These are phyloP conservation scores for Gnathonemus echidnorhynchus DNA, from an alignment of 2,113 vertebrate genomes.

Conservation along the genomic window DNA sequence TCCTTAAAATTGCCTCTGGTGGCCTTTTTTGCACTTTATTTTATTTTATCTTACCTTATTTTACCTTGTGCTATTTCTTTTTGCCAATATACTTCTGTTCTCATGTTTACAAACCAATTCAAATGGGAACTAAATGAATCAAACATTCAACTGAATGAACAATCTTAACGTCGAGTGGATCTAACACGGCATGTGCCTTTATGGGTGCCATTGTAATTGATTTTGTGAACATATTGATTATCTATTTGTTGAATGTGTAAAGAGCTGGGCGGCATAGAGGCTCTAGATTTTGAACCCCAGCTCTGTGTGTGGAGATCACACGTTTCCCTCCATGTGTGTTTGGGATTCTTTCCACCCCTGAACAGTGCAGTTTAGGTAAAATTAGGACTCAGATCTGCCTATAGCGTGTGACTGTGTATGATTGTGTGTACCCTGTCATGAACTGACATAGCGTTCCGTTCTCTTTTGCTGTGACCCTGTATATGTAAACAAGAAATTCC, in stretches of 20 bases:
- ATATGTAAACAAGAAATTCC: neutral
- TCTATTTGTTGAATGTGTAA: neutral
- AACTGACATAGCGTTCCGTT: neutral
- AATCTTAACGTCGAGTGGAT: neutral
- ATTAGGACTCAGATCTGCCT: neutral
- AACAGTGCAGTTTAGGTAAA: neutral
- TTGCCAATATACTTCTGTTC: neutral
- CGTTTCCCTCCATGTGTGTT: neutral
- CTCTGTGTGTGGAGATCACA: neutral
- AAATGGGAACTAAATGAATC: neutral
- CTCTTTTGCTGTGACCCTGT: neutral
- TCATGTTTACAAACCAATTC: neutral
- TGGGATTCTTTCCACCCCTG: neutral
- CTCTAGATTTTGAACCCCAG: neutral
- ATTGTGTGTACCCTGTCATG: neutral
- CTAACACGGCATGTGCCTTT: neutral
- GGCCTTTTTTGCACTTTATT: neutral
- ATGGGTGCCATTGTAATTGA: neutral
- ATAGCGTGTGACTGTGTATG: neutral
- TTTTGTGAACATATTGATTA: neutral
- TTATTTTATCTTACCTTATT: neutral
- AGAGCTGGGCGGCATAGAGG: neutral
- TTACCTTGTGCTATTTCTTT: neutral
- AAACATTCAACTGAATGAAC: neutral
- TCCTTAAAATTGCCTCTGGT: neutral